Evolutionary conservation across 1,140 invertebrate species (phyloP).

Genomic region (Muscidifurax raptorellus): DNA sequence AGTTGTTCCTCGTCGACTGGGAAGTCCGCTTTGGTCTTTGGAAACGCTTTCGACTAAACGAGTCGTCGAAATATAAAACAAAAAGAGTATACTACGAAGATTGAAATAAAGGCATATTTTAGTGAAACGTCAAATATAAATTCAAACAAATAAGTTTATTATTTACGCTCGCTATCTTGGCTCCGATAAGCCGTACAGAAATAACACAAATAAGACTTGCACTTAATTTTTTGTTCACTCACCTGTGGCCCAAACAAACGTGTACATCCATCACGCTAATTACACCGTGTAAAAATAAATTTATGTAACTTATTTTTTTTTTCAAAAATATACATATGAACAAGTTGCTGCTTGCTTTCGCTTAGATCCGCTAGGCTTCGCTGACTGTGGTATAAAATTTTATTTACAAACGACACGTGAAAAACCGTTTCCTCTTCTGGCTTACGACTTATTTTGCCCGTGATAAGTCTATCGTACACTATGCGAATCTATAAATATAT

Average conservation of each 20-base stretch:
- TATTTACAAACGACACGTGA: constrained; percentile 44
- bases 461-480: constrained; percentile 31
- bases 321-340: constrained; percentile 25
- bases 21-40: constrained; percentile 79
- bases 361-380: background rate
- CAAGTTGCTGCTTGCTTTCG: background rate
- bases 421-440: background rate
- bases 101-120: background rate
- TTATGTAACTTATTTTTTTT: constrained; percentile 14
- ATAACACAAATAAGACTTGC: constrained; percentile 1
- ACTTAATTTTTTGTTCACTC: background rate
- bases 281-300: background rate
- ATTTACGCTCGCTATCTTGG: background rate
- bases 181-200: background rate
- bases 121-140: background rate
- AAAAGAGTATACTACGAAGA: constrained; percentile 14
- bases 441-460: constrained; percentile 19
- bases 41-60: constrained; percentile 75
- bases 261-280: background rate
- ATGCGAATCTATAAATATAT: constrained; percentile 31
- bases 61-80: background rate
- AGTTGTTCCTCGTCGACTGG: constrained; percentile 80
- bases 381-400: constrained; percentile 18
- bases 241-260: background rate
- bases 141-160: background rate